Evolutionary conservation across 2,797 vertebrate species (phyloP).

Genomic region (Spinus pinus): DNA sequence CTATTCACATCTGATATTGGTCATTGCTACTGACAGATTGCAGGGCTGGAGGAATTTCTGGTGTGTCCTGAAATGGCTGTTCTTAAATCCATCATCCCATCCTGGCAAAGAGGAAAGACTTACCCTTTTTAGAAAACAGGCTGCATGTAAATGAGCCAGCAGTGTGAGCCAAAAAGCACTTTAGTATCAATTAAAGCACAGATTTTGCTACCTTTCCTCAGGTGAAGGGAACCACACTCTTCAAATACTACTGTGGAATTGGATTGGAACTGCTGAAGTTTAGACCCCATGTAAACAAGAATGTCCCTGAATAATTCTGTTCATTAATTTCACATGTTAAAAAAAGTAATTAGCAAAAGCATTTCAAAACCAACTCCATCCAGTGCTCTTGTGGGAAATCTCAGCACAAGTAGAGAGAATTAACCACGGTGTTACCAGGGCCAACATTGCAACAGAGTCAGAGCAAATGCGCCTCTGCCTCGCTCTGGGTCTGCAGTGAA

Average conservation of each 20-base stretch:
- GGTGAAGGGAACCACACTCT: background rate
- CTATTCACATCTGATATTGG: background rate
- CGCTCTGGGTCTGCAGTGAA: fast-evolving
- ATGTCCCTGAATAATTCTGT: background rate
- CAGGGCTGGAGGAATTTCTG: background rate
- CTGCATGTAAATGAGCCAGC: background rate
- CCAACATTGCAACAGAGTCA: background rate
- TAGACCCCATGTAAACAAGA: background rate
- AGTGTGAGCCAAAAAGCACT: background rate
- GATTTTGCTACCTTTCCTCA: background rate
- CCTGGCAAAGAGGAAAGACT: background rate
- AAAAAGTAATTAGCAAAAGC: background rate
- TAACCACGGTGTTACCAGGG: background rate
- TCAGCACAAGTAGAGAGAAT: background rate
- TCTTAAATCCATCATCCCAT: background rate
- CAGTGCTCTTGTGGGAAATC: background rate
- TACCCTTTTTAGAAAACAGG: background rate
- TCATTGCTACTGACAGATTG: background rate
- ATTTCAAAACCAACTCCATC: background rate
- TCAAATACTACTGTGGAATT: background rate
- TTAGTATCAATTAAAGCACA: background rate
- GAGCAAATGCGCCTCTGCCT: background rate
- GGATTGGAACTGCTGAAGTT: background rate
- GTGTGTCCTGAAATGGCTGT: background rate
- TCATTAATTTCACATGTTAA: background rate